These are phyloP conservation scores for Gadus macrocephalus DNA, from an alignment of 2,113 vertebrate genomes.

Conservation along the genomic window DNA sequence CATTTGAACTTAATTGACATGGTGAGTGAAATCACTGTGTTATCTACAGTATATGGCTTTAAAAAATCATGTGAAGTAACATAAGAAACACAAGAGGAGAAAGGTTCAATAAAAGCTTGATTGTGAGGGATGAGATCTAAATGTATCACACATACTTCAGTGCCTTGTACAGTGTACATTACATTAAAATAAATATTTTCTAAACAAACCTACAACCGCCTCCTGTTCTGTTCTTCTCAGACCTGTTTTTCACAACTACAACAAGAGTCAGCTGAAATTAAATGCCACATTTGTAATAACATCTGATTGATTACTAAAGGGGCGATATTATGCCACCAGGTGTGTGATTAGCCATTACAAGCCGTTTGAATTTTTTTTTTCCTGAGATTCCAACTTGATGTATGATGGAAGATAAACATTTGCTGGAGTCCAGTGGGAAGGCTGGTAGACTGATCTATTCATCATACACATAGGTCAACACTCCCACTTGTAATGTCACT, in stretches of 20 bases:
- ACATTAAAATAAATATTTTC: conserved; percentile 67
- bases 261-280: too few relatives aligned
- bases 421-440: too few relatives aligned
- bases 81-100: conserved; percentile 24
- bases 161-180: conserved; percentile 67
- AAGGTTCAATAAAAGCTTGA: conserved; percentile 35
- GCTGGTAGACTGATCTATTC: too few relatives aligned
- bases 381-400: too few relatives aligned
- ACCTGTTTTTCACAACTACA: neutral
- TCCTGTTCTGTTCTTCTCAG: neutral
- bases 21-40: conserved; percentile 28
- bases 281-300: too few relatives aligned
- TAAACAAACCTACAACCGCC: conserved; percentile 43
- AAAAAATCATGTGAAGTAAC: conserved; percentile 26
- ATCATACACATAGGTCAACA: too few relatives aligned
- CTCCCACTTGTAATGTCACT: too few relatives aligned
- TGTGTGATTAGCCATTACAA: too few relatives aligned
- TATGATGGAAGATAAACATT: too few relatives aligned
- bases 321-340: too few relatives aligned
- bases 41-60: conserved; percentile 25
- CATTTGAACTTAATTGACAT: conserved; percentile 27
- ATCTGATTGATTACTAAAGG: too few relatives aligned
- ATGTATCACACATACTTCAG: conserved; percentile 44
- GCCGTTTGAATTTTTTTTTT: too few relatives aligned
- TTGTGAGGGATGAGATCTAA: conserved; percentile 34